Percentiles rank a stretch among this genome's conserved stretches.
phyloP scores from a whole-genome alignment of 2,888 invertebrate genomes.

The Cecidostiba fungosa region DNA sequence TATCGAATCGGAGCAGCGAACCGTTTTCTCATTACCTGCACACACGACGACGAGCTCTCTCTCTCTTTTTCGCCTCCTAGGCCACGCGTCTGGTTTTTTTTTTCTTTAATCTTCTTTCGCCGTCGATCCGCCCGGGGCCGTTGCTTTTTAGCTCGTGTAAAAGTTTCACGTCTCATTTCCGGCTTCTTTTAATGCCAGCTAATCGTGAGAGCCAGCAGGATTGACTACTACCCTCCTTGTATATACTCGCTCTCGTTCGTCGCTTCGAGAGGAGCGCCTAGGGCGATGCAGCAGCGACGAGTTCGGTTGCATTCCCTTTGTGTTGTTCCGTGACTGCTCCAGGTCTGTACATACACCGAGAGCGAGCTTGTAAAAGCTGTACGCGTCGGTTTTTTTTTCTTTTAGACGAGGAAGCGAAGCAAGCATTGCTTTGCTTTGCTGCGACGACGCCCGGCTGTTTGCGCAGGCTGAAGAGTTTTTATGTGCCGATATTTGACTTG shows the following conservation, averaged over 20 bases:
- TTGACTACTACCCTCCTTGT: slow-evolving; percentile 13
- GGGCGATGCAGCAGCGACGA: slow-evolving; percentile 25
- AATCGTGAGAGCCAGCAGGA: slow-evolving; percentile 49
- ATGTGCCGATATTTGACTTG: neutral
- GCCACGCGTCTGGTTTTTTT: neutral
- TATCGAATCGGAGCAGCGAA: neutral
- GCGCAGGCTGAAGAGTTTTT: neutral
- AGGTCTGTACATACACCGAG: neutral
- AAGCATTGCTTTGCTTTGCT: neutral
- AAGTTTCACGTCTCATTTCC: slow-evolving; percentile 65
- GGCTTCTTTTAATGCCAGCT: slow-evolving; percentile 57
- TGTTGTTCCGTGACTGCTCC: neutral
- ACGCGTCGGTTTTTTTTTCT: neutral
- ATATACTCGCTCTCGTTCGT: neutral
- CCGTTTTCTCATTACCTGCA: slow-evolving; percentile 11
- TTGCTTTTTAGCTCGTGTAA: slow-evolving; percentile 55
- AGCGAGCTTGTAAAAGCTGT: slow-evolving; percentile 5
- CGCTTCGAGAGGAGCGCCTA: slow-evolving; percentile 28
- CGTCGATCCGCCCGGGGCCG: slow-evolving; percentile 50
- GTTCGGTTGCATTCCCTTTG: neutral
- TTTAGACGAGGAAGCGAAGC: neutral
- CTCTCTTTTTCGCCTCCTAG: too few species aligned
- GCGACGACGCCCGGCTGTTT: neutral
- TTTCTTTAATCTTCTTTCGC: slow-evolving; percentile 60
- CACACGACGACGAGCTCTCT: neutral